phyloP scores from a whole-genome alignment of 2,797 vertebrate species.

The Tenualosa thibaudeaui region DNA sequence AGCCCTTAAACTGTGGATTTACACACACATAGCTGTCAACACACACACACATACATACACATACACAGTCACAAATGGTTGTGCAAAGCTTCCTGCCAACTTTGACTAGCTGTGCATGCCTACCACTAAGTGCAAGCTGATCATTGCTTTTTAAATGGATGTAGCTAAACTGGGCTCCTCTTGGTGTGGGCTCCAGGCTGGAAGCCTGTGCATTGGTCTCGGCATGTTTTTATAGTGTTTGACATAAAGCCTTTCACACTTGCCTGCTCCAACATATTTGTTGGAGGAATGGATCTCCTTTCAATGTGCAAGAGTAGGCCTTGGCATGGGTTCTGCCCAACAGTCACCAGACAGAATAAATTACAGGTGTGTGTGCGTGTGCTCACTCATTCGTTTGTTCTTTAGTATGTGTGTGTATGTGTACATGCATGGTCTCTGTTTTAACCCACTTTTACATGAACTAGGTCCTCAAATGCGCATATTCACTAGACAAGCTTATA shows the following conservation, averaged over 20 bases:
- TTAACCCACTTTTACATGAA: too few species aligned
- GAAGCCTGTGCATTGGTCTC: not conserved
- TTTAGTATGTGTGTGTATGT: not conserved
- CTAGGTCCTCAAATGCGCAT: too few species aligned
- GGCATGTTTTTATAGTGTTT: not conserved
- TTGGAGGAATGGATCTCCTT: not conserved
- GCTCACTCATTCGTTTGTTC: too few species aligned
- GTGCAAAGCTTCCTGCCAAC: not conserved
- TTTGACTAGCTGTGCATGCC: not conserved
- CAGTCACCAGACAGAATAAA: not conserved
- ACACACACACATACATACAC: not conserved
- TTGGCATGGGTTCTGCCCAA: too few species aligned
- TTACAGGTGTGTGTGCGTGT: not conserved
- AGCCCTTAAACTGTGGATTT: not conserved
- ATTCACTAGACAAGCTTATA: too few species aligned
- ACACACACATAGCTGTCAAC: not conserved
- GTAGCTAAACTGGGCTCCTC: not conserved
- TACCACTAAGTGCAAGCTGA: not conserved
- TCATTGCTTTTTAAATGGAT: not conserved
- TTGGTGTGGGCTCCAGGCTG: not conserved
- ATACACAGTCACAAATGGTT: not conserved
- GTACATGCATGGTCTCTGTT: too few species aligned
- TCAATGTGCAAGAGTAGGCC: too few species aligned
- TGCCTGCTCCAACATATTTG: not conserved
- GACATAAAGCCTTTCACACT: not conserved